These are phyloP conservation scores for Neomorphus geoffroyi DNA, from an alignment of 2,797 vertebrate genomes.

Conservation along the genomic window DNA sequence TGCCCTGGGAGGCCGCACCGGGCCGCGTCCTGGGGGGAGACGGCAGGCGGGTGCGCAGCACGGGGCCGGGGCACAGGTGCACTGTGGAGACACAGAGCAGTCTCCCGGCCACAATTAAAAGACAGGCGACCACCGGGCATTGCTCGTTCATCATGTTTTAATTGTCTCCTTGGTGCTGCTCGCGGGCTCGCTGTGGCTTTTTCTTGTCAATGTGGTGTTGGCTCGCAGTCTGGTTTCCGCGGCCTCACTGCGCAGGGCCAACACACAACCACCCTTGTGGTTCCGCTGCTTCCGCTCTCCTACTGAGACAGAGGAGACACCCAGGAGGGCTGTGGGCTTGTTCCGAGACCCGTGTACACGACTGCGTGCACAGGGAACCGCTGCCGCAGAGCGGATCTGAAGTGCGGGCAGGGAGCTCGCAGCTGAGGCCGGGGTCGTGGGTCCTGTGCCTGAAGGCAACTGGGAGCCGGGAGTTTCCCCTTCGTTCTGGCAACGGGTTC, in stretches of 20 bases:
- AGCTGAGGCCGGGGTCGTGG: too few relatives aligned
- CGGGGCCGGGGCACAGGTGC: too few relatives aligned
- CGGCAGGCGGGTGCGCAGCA: too few relatives aligned
- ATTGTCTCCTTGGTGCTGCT: neutral
- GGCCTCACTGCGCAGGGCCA: neutral
- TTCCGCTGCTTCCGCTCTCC: neutral
- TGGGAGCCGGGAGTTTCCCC: accelerated
- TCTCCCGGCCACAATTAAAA: neutral
- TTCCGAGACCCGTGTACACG: neutral
- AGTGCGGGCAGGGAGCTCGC: accelerated
- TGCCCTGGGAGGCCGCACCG: neutral
- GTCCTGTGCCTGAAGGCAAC: accelerated
- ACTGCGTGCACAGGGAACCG: neutral
- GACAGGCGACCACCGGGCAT: neutral
- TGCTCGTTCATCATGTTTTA: neutral
- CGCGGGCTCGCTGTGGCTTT: too few relatives aligned
- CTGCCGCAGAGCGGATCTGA: too few relatives aligned
- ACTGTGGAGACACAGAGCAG: neutral
- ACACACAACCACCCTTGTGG: accelerated
- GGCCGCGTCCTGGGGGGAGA: too few relatives aligned
- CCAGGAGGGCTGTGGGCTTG: too few relatives aligned
- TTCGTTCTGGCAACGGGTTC: accelerated
- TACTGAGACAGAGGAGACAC: neutral
- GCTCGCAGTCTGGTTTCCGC: neutral
- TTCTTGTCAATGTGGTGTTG: neutral